These are phyloP conservation scores for Nematopogon swammerdamellus DNA, from an alignment of 2,888 invertebrate genomes.

Conservation along the genomic window DNA sequence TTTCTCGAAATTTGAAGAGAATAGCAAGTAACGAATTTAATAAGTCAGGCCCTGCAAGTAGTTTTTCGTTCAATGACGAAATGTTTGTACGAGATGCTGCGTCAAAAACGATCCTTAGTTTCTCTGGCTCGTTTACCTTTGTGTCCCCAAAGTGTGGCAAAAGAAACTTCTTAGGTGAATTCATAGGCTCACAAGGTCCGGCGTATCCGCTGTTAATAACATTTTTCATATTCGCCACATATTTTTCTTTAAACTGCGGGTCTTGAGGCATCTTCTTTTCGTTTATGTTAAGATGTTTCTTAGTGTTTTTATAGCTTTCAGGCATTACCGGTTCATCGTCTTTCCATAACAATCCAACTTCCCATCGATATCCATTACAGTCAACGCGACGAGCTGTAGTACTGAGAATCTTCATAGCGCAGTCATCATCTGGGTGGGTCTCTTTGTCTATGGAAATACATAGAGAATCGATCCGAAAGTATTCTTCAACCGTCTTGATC, in stretches of 20 bases:
- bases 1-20: background rate
- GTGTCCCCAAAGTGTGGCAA: conserved; percentile 1
- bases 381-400: no score
- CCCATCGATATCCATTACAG: background rate
- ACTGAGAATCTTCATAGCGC: no score
- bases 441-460: no score
- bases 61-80: background rate
- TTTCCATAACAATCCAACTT: background rate
- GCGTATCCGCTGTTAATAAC: background rate
- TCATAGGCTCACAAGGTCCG: background rate
- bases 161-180: background rate
- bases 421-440: no score
- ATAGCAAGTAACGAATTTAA: background rate
- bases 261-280: background rate
- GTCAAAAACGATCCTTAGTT: conserved; percentile 1
- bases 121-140: background rate
- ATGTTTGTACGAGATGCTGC: background rate
- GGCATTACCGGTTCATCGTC: background rate
- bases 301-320: background rate
- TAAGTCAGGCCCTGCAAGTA: background rate
- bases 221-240: no score
- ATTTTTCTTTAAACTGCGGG: background rate
- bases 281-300: background rate
- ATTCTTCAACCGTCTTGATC: no score
- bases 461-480: no score